A percentile compares a stretch with the other conserved stretches of the same genome.
Evolutionary conservation across 2,113 vertebrate genomes (phyloP).

Genomic region (Lathamus discolor): DNA sequence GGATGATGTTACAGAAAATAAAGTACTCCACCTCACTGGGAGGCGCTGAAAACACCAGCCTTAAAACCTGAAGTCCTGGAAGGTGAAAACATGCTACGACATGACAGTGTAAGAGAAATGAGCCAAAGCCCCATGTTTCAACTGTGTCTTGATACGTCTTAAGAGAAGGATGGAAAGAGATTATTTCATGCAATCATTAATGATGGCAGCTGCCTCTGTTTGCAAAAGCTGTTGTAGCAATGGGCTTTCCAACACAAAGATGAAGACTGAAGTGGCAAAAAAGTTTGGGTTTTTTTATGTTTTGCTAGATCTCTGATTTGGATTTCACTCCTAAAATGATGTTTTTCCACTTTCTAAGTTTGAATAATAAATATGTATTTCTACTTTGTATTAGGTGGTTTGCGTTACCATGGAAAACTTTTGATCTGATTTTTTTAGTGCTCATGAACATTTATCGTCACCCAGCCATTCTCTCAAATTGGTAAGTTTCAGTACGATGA

Average conservation of each 20-base stretch:
- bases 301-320: not conserved
- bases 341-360: not conserved
- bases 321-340: not conserved
- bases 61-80: not conserved
- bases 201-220: not conserved
- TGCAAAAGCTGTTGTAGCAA: not conserved
- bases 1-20: not conserved
- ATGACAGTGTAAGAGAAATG: rapidly evolving
- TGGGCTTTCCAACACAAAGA: not conserved
- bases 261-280: not conserved
- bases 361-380: not conserved
- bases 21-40: not conserved
- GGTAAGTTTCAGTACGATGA: not conserved
- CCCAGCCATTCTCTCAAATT: not conserved
- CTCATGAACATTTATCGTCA: not conserved
- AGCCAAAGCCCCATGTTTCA: not conserved
- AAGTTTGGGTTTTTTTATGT: not conserved
- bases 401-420: not conserved
- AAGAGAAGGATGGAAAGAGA: not conserved
- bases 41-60: not conserved
- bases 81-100: not conserved
- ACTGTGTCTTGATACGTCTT: not conserved
- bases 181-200: not conserved
- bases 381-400: not conserved
- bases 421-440: not conserved